A percentile compares a stretch with the other conserved stretches of the same genome.
Conservation (phyloP, 2,888 invertebrate species). For the Cancer borealis region DNA sequence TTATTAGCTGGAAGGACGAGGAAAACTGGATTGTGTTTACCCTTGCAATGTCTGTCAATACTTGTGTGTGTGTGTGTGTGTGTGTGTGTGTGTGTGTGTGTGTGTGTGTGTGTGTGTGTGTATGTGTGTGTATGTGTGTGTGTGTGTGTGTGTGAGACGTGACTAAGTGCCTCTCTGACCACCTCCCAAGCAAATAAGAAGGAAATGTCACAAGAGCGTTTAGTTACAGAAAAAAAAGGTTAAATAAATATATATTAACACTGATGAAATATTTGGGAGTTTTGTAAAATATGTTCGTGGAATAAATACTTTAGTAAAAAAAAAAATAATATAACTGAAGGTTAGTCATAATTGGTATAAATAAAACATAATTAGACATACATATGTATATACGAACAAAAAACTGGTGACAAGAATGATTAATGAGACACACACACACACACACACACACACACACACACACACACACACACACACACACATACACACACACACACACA, state of each 20-base stretch:
- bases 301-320: not conserved
- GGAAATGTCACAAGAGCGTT: not conserved
- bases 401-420: not conserved
- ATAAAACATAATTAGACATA: no score
- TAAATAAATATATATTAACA: not conserved
- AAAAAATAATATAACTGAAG: no score
- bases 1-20: not conserved
- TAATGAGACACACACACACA: not conserved
- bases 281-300: not conserved
- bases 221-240: not conserved
- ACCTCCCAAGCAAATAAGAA: not conserved
- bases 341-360: no score
- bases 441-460: not conserved
- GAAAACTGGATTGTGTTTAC: not conserved
- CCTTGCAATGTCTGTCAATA: no score
- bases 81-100: no score
- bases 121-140: no score
- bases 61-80: no score
- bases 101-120: no score
- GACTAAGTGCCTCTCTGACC: not conserved
- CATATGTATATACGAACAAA: no score
- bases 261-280: not conserved
- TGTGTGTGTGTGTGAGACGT: not conserved
- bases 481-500: not conserved
- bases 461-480: constrained; percentile 32